Conservation (phyloP, 2,113 vertebrate genomes). For the Cathartes aura region DNA sequence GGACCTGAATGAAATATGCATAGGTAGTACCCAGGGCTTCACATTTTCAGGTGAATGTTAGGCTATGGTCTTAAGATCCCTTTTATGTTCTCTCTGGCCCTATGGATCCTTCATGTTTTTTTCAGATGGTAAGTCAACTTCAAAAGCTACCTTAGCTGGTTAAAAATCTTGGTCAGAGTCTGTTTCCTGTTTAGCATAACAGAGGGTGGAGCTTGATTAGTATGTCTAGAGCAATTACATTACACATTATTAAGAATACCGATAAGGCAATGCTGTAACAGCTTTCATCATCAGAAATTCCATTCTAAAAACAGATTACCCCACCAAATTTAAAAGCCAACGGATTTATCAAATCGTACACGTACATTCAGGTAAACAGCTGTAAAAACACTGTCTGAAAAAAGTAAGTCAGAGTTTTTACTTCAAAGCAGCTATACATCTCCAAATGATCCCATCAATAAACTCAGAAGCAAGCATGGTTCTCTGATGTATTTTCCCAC, state of each 20-base stretch:
- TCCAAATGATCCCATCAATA: not conserved
- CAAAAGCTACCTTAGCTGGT: not conserved
- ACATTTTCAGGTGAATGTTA: not conserved
- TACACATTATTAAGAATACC: not conserved
- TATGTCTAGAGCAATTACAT: not conserved
- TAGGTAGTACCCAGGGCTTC: not conserved
- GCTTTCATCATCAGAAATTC: not conserved
- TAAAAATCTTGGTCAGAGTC: not conserved
- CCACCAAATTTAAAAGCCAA: not conserved
- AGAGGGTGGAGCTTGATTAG: not conserved
- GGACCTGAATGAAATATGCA: not conserved
- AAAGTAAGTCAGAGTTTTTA: not conserved
- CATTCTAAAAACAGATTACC: not conserved
- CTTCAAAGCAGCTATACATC: not conserved
- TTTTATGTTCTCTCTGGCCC: not conserved
- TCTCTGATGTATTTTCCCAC: not conserved
- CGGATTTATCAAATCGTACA: not conserved
- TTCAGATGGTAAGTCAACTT: not conserved
- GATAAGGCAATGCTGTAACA: not conserved
- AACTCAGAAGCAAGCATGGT: not conserved
- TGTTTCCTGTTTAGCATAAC: not conserved
- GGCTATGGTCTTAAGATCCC: not conserved
- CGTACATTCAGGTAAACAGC: not conserved
- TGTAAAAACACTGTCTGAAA: not conserved
- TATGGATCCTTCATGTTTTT: not conserved